Conservation (phyloP, 2,888 invertebrate species). For the Anthoptus insignis region DNA sequence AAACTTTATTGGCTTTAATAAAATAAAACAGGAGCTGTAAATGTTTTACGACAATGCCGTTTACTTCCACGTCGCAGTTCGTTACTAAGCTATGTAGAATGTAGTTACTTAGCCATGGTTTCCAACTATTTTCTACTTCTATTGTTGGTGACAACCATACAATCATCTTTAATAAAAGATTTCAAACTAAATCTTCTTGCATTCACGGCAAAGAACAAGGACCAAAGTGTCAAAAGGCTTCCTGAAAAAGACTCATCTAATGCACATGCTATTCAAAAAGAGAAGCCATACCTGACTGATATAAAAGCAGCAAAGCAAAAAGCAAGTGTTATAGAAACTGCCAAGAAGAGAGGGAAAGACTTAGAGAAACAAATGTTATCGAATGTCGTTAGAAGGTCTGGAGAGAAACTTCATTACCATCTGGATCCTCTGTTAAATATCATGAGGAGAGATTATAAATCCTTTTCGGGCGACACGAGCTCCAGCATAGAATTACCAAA, state of each 20-base stretch:
- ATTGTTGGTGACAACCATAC: background rate
- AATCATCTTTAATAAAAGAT: slow-evolving; percentile 7
- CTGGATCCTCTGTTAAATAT: slow-evolving; percentile 63
- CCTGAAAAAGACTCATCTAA: background rate
- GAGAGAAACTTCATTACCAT: slow-evolving; percentile 45
- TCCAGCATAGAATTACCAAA: slow-evolving; percentile 54
- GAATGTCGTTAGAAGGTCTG: background rate
- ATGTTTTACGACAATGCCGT: slow-evolving; percentile 29
- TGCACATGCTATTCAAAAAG: background rate
- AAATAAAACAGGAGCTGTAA: slow-evolving; percentile 44
- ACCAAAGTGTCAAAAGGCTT: background rate
- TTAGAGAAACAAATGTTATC: background rate
- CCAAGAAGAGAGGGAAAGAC: slow-evolving; percentile 8
- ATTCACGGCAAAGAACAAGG: slow-evolving; percentile 10
- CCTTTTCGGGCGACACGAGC: slow-evolving; percentile 48
- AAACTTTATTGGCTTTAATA: slow-evolving; percentile 50
- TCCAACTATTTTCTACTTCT: slow-evolving; percentile 5
- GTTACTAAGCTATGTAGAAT: slow-evolving; percentile 18
- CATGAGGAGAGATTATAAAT: slow-evolving; percentile 34
- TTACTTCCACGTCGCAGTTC: slow-evolving; percentile 29
- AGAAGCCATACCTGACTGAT: no score
- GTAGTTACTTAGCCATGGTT: slow-evolving; percentile 20
- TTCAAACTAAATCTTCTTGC: slow-evolving; percentile 11
- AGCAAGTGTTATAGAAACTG: slow-evolving; percentile 13
- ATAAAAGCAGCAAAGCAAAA: slow-evolving; percentile 19